These are phyloP conservation scores for Microchirus variegatus DNA, from an alignment of 2,797 vertebrate species.

Conservation along the genomic window DNA sequence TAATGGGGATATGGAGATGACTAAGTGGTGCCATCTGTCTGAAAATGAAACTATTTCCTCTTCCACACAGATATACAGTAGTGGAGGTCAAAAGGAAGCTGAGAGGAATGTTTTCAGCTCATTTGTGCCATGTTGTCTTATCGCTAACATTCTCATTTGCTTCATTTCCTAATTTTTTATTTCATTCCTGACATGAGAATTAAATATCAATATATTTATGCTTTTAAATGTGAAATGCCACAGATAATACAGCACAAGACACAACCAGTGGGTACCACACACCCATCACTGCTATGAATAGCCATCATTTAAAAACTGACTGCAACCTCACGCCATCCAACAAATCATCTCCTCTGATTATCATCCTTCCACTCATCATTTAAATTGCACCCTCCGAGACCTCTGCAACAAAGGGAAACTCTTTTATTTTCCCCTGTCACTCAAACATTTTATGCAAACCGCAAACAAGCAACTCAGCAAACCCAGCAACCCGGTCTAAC, in stretches of 20 bases:
- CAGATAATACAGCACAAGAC: neutral
- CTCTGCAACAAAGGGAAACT: constrained; percentile 6
- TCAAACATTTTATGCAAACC: constrained; percentile 41
- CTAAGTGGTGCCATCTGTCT: constrained; percentile 16
- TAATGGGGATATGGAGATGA: constrained; percentile 1
- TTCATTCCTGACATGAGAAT: too few species aligned
- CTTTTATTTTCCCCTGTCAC: constrained; percentile 44
- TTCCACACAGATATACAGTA: constrained; percentile 9
- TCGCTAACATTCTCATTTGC: neutral
- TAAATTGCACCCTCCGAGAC: constrained; percentile 21
- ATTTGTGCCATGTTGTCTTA: neutral
- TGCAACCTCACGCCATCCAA: constrained; percentile 7
- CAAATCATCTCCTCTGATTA: constrained; percentile 12
- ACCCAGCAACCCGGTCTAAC: constrained; percentile 46
- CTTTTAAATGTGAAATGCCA: neutral
- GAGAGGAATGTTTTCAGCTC: constrained; percentile 24
- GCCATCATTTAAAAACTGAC: neutral
- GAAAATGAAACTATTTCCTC: constrained; percentile 41
- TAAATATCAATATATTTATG: too few species aligned
- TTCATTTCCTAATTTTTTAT: constrained; percentile 1
- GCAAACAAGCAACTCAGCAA: constrained; percentile 9
- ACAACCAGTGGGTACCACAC: neutral
- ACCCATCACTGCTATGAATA: neutral
- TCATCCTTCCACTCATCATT: constrained; percentile 10
- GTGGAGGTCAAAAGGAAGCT: constrained; percentile 10